Percentiles rank a stretch among this genome's conserved stretches.
Evolutionary conservation across 2,888 invertebrate genomes (phyloP).

Genomic region (Chymomyza procnemis): DNA sequence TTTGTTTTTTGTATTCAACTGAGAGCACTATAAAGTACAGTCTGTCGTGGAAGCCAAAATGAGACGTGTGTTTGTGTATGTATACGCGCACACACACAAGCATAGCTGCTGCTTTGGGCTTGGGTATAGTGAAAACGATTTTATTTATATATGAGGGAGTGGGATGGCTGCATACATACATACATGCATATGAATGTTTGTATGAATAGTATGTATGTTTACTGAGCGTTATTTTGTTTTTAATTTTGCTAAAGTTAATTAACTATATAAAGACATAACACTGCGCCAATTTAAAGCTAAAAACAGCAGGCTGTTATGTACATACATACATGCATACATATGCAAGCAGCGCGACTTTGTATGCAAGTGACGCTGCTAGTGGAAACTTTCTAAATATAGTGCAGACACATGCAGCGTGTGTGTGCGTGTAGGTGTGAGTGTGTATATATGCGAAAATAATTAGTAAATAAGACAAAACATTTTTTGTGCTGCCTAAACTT

Average conservation of each 20-base stretch:
- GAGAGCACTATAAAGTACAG: conserved; percentile 63
- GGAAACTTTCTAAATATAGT: neutral
- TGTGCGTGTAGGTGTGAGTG: neutral
- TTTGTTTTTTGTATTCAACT: conserved; percentile 18
- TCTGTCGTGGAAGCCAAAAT: conserved; percentile 66
- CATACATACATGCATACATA: conserved; percentile 3
- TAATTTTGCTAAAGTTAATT: conserved; percentile 35
- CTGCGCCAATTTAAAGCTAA: no score
- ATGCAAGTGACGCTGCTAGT: neutral
- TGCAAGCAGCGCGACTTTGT: neutral
- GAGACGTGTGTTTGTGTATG: conserved; percentile 54
- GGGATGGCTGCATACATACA: conserved; percentile 19
- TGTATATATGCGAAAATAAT: neutral
- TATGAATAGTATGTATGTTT: conserved; percentile 32
- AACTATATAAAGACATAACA: no score
- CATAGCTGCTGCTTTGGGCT: conserved; percentile 7
- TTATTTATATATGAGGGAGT: conserved; percentile 17
- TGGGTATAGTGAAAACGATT: conserved; percentile 10
- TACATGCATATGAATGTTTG: conserved; percentile 1
- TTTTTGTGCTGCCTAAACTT: no score
- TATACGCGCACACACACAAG: conserved; percentile 23
- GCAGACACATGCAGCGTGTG: neutral
- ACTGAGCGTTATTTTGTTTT: conserved; percentile 53
- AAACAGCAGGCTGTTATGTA: neutral
- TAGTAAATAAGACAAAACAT: neutral